A percentile compares a stretch with the other conserved stretches of the same genome.
These are phyloP conservation scores for Morone chrysops DNA, from an alignment of 2,113 vertebrate genomes.

Conservation along the genomic window DNA sequence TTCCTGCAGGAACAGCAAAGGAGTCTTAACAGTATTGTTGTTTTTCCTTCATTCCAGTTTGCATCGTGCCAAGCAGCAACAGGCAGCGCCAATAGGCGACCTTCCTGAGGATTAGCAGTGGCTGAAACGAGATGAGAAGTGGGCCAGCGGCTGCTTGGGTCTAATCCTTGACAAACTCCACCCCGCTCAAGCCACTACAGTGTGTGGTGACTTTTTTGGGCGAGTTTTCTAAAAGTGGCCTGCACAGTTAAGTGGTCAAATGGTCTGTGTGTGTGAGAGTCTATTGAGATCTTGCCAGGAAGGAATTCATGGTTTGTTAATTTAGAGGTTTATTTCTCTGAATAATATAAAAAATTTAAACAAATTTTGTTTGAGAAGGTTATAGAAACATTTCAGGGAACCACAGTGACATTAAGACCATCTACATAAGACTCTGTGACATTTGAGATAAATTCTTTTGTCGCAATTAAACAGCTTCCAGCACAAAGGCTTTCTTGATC, in stretches of 20 bases:
- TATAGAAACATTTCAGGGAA: conserved; percentile 26
- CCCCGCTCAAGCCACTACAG: conserved; percentile 67
- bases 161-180: conserved; percentile 72
- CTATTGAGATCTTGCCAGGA: not conserved
- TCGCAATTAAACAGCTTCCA: conserved; percentile 49
- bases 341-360: conserved; percentile 16
- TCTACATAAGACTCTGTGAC: too few species aligned
- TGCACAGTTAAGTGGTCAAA: conserved; percentile 47
- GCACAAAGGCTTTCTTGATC: conserved; percentile 23
- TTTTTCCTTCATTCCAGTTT: conserved; percentile 17
- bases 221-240: conserved; percentile 35
- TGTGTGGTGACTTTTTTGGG: conserved; percentile 50
- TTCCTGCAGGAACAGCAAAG: conserved; percentile 17
- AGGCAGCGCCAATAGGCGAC: conserved; percentile 33
- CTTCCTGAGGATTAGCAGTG: conserved; percentile 64
- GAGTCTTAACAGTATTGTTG: conserved; percentile 10
- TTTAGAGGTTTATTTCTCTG: conserved; percentile 11
- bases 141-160: conserved; percentile 57
- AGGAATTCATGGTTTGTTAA: conserved; percentile 30
- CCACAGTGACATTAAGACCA: not conserved
- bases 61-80: conserved; percentile 25
- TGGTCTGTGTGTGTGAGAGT: not conserved
- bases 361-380: not conserved
- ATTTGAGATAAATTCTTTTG: not conserved
- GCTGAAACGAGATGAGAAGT: conserved; percentile 60